Conservation (phyloP, 2,888 invertebrate genomes). For the Pristionchus fissidentatus region DNA sequence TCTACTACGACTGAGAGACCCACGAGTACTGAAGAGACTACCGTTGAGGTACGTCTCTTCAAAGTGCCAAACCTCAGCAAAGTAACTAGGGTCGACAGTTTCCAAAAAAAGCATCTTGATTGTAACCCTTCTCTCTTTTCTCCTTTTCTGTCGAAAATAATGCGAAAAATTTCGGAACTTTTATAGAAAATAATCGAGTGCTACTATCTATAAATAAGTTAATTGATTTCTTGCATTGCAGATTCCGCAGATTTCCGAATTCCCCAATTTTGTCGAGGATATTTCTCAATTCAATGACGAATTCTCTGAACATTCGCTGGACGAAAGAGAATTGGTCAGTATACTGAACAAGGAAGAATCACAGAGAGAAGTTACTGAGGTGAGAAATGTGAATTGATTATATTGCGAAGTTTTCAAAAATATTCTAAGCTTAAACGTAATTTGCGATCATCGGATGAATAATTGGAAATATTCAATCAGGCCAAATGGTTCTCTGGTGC, state of each 20-base stretch:
- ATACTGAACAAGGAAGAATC: constrained; percentile 1
- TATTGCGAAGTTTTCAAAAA: too few relatives aligned
- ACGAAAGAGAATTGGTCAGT: constrained; percentile 4
- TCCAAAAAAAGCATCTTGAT: too few relatives aligned
- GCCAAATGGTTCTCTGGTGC: constrained; percentile 27
- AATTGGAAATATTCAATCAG: background rate
- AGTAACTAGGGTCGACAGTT: too few relatives aligned
- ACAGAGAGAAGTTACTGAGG: background rate
- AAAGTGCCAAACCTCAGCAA: too few relatives aligned
- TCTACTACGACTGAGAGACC: background rate
- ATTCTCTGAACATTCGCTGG: constrained; percentile 8
- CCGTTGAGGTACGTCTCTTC: background rate
- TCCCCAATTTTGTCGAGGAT: background rate
- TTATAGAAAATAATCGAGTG: too few relatives aligned
- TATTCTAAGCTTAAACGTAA: background rate
- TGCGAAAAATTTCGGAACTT: too few relatives aligned
- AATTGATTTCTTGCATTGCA: background rate
- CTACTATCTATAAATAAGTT: too few relatives aligned
- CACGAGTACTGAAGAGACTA: background rate
- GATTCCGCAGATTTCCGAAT: background rate
- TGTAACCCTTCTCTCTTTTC: too few relatives aligned
- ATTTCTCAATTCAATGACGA: constrained; percentile 29
- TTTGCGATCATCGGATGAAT: background rate
- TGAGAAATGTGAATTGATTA: background rate
- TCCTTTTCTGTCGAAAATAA: too few relatives aligned